These are phyloP conservation scores for Glareola pratincola DNA, from an alignment of 2,113 vertebrate species.

Conservation along the genomic window DNA sequence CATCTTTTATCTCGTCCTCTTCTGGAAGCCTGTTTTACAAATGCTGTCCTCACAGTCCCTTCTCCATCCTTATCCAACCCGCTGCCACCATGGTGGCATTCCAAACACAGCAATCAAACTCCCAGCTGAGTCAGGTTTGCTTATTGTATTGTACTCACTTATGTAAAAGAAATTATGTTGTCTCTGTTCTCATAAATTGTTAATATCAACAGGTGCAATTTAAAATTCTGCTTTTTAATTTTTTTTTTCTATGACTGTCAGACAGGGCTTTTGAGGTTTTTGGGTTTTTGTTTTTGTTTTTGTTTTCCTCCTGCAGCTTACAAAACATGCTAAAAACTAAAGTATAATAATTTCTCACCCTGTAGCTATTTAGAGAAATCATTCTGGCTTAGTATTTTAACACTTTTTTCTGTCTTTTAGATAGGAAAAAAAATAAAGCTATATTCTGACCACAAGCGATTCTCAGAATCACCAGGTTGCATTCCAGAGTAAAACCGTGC, in stretches of 20 bases:
- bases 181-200: constrained; percentile 51
- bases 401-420: background rate
- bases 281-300: background rate
- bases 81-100: background rate
- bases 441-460: background rate
- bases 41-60: background rate
- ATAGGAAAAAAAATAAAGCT: background rate
- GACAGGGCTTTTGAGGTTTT: background rate
- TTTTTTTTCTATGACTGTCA: background rate
- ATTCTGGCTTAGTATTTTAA: constrained; percentile 28
- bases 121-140: constrained; percentile 41
- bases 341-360: background rate
- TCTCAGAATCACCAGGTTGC: background rate
- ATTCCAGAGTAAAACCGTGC: background rate
- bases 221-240: constrained; percentile 44
- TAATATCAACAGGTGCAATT: constrained; percentile 39
- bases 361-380: constrained; percentile 15
- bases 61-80: background rate
- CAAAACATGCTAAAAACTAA: constrained; percentile 41
- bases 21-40: constrained; percentile 28
- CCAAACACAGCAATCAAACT: constrained; percentile 59
- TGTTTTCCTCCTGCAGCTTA: background rate
- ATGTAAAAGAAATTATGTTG: constrained; percentile 13
- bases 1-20: background rate
- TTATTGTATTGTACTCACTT: constrained; percentile 13